phyloP scores from a whole-genome alignment of 2,888 invertebrate genomes.

The Limnephilus lunatus region DNA sequence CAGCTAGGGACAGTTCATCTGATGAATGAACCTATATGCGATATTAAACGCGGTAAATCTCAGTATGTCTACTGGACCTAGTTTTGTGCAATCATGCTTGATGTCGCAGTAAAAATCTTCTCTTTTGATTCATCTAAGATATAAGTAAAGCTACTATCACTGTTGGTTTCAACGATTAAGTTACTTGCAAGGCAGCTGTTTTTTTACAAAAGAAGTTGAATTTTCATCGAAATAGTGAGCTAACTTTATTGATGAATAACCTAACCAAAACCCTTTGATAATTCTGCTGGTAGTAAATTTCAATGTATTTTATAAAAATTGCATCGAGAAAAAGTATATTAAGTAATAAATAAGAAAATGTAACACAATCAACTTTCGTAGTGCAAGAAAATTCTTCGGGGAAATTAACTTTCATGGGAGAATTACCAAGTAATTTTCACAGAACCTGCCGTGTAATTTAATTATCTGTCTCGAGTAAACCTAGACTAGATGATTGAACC shows the following conservation, averaged over 20 bases:
- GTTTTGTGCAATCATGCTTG: no score
- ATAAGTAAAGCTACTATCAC: no score
- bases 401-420: slow-evolving; percentile 20
- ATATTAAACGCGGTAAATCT: no score
- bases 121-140: no score
- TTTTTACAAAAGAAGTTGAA: no score
- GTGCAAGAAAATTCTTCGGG: slow-evolving; percentile 29
- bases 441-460: slow-evolving; percentile 12
- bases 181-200: no score
- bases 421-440: slow-evolving; percentile 10
- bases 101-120: no score
- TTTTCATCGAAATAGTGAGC: not conserved
- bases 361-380: not conserved
- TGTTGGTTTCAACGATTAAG: no score
- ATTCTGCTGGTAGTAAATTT: not conserved
- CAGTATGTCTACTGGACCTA: no score
- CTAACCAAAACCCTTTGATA: not conserved
- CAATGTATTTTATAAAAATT: not conserved
- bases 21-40: no score
- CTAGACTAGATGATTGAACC: not conserved
- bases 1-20: no score
- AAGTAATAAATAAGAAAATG: not conserved
- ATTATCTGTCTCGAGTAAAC: not conserved
- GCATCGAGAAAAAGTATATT: not conserved
- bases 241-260: not conserved